phyloP scores from a whole-genome alignment of 2,113 vertebrate species.

The Australoheros scitulus region DNA sequence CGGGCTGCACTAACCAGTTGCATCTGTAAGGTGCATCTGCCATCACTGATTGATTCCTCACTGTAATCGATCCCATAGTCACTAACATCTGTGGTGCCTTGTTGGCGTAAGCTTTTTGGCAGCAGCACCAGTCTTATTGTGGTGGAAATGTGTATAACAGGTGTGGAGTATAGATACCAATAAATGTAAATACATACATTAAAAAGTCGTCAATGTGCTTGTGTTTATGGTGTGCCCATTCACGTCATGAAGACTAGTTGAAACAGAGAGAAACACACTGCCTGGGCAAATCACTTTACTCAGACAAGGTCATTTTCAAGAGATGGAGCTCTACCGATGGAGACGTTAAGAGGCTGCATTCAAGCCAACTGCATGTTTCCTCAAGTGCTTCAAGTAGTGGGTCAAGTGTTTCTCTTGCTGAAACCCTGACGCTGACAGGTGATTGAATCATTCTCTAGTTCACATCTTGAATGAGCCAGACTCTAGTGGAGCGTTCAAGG shows the following conservation, averaged over 20 bases:
- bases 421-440: conserved; percentile 9
- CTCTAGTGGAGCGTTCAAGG: neutral
- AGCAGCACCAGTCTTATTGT: neutral
- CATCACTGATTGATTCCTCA: neutral
- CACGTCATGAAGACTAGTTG: neutral
- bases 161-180: neutral
- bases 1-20: neutral
- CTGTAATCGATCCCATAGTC: neutral
- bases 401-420: conserved; percentile 13
- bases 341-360: conserved; percentile 6
- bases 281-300: neutral
- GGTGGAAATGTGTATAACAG: neutral
- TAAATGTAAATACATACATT: neutral
- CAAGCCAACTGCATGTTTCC: neutral
- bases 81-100: neutral
- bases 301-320: conserved; percentile 11
- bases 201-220: neutral
- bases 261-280: neutral
- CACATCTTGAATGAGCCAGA: neutral
- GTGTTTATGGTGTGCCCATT: neutral
- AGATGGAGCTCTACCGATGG: neutral
- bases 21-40: neutral
- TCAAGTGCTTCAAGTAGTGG: neutral
- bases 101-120: neutral
- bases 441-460: conserved; percentile 3